Conservation (phyloP, 2,113 vertebrate species). For the Diglossa brunneiventris region DNA sequence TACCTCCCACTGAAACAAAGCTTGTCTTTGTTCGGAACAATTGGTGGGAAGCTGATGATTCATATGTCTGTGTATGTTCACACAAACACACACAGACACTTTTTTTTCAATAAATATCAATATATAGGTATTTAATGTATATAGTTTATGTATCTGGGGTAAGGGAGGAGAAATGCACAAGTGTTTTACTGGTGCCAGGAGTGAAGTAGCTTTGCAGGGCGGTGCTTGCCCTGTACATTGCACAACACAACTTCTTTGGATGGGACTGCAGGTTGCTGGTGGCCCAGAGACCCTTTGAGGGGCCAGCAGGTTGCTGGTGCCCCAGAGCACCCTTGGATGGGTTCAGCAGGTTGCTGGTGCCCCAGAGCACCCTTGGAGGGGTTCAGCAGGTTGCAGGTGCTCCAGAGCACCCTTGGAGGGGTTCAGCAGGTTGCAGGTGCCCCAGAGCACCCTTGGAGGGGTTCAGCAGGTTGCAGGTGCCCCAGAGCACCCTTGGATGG, state of each 20-base stretch:
- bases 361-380: background rate
- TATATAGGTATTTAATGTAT: background rate
- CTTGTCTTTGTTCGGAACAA: background rate
- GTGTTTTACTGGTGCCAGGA: background rate
- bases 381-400: background rate
- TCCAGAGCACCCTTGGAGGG: background rate
- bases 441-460: background rate
- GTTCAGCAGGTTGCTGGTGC: background rate
- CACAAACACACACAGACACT: too few relatives aligned
- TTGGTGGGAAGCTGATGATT: background rate
- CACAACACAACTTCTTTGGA: background rate
- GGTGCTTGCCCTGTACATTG: background rate
- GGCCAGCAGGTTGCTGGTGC: accelerated
- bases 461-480: background rate
- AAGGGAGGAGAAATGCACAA: background rate
- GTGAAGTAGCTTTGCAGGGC: background rate
- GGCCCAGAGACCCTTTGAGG: too few relatives aligned
- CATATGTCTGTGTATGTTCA: background rate
- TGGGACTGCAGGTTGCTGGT: background rate
- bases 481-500: too few relatives aligned
- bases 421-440: background rate
- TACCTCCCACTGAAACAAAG: background rate
- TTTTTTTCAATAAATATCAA: too few relatives aligned
- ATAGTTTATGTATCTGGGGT: background rate
- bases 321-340: background rate